Base-by-base conservation (phyloP, 2,113 vertebrate species). In the Ancistrus triradiatus region DNA sequence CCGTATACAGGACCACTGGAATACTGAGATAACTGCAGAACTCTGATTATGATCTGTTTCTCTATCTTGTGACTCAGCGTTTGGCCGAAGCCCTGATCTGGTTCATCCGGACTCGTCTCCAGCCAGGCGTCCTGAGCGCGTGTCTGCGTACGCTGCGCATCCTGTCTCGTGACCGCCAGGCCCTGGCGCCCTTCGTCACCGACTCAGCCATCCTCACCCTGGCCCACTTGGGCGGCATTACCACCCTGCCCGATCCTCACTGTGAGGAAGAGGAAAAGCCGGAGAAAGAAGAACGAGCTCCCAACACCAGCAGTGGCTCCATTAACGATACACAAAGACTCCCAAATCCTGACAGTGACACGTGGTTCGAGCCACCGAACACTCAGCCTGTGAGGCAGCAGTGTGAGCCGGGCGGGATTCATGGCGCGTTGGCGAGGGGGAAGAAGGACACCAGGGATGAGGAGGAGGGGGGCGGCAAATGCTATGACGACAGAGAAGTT, bases 131-230 rank as follows among this genome's bases (percentile, higher is more conserved):
- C 28, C 56, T 80, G 25, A 49, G 52, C 13, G 72, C 62, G 10
- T 83, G 76, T 52, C 56, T 86, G 48, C 72, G 73, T 1, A 86
- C 81, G 0, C 73, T 86, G 28, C 77, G 81, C 15, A 83, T 84
- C 61, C 72, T 86, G 7, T 82, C 84, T 24, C 72, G 83, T 1
- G 84, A 86, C 52, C 60, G 76, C 1, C 69, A 67, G 61, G 84
- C 77, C 11, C 58, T 84, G 19, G 70, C 46, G 2, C 81, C 83
- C 40, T 49, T 83, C 65, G 64, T 80, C 59, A 74, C 70, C 0
- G 73, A 78, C 46, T 40, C n/a, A 0, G 78, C 77, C 28, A 70
- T 83, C 8, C 24, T 73, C n/a, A 80, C 73, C 27, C 65, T 84
- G n/a, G 75, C 79, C 19, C 37, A 43, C 10, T 69, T 81, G 6